Evolutionary conservation across 2,797 vertebrate species (phyloP), one percentile per base, ranked within the genome.

Genomic region (Arrhamphus sclerolepis): DNA sequence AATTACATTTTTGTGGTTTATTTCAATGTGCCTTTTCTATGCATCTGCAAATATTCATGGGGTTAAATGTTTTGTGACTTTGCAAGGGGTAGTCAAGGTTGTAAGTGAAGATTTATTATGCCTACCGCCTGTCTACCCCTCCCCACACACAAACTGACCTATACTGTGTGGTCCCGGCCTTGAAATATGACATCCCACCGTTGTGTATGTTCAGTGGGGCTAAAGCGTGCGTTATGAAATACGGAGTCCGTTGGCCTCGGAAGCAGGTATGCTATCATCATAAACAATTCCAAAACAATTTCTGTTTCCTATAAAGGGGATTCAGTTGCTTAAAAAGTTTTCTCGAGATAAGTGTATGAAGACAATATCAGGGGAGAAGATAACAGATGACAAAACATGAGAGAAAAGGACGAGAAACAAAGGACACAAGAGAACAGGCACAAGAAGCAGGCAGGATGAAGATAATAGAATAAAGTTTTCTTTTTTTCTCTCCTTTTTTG

Each of bases 1-100:
- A 10, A 2, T 34, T 11, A 11, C 31, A 10, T 34, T 34, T 34
- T 34, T 34, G 29, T 6, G 29, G 10, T 34, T 9, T 39, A 46
- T 29, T 3, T 31, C 18, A 19, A 16, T 70, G 29, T 34, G 18
- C 5, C 2, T n/a, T 26, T 58, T 46, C 20, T 31, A 8, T 19
- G 7, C 14, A 46, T 18, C 14, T 24, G 38, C 16, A 29, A 56
- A 5, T 41, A 18, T 56, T 53, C 19, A 43, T 24, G 2, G 14
- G 44, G 42, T 16, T 40, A 52, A 42, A 46, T 47, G n/a, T 22
- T 51, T 52, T 52, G 26, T 57, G 49, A 52, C 53, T 49, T 73
- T 73, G 56, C 43, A 34, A 19, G 7, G n/a, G 11, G 46, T 51
- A 51, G 39, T 51, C 20, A 79, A 74, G 47, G 75, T 71, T 67